Conservation (phyloP, 2,113 vertebrate species). For the Nothoprocta pentlandii region DNA sequence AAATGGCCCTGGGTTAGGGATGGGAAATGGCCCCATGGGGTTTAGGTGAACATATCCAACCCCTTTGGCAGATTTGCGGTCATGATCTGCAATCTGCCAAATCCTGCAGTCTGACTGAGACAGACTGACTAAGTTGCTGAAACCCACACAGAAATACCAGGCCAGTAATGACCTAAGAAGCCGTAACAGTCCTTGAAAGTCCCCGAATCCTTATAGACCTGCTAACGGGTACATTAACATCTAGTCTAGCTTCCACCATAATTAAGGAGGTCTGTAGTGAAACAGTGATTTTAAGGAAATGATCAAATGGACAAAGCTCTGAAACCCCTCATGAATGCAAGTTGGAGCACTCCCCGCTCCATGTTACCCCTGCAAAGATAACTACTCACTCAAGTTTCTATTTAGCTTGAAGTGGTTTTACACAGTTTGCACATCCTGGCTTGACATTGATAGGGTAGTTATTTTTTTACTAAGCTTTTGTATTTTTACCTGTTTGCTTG, state of each 20-base stretch:
- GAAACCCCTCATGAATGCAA: not conserved
- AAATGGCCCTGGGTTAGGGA: not conserved
- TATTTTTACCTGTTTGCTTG: not conserved
- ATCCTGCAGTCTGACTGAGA: rapidly evolving
- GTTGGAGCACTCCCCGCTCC: not conserved
- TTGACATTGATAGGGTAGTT: not conserved
- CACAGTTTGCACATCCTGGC: not conserved
- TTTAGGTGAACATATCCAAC: not conserved
- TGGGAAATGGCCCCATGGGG: not conserved
- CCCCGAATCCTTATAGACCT: not conserved
- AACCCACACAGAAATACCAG: not conserved
- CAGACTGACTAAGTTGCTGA: not conserved
- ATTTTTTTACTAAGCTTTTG: not conserved
- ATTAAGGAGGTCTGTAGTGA: not conserved
- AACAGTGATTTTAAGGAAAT: not conserved
- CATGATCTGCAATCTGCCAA: not conserved
- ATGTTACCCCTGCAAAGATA: not conserved
- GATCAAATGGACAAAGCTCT: not conserved
- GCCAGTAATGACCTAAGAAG: not conserved
- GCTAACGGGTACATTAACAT: not conserved
- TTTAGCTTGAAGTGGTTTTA: not conserved
- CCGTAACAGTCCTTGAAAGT: not conserved
- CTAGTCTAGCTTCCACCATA: not conserved
- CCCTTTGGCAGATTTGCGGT: not conserved
- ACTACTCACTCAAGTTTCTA: not conserved